Evolutionary conservation across 2,888 invertebrate species (phyloP), one percentile per base, ranked within the genome.

Genomic region (Apomyelois bistriatella): DNA sequence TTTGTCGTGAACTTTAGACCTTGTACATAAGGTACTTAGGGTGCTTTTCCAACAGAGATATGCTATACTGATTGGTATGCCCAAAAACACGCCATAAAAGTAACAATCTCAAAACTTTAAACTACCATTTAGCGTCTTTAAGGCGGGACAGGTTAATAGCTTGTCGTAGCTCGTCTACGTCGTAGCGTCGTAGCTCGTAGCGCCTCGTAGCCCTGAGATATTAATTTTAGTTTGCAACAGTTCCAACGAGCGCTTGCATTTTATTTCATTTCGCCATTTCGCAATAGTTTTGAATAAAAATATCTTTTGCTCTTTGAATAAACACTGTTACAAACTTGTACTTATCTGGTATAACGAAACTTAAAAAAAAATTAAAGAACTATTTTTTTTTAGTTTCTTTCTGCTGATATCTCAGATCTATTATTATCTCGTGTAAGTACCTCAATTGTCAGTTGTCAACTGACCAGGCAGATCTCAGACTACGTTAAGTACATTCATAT

Each of bases 121-220:
- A 22, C 15, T 47, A 32, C 16, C 47, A 10, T 47, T 47, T 16
- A 36, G 15, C 48, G 48, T 13, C 36, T 22, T 38, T 17, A 8
- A n/a, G 35, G n/a, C n/a, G 48, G 40, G 49, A 40, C 49, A 49
- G 37, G 49, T 49, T 49, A 49, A 49, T 51, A 35, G 51, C 35
- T 35, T 51, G 36, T 51, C 51, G 51, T 51, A 51, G 51, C 42
- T 41, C 17, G 51, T 41, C 42, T 51, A 42, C 41, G 42, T 32
- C 37, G 51, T 30, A 32, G 41, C 42, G 12, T 5, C 16, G 42
- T 32, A 41, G 41, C 41, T 12, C 17, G 32, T 17, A 36, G 30
- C 48, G 48, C 16, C 0, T 22, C 22, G 32, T 13, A 3, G 32
- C 32, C 8, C 32, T 13, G 43, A 16, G 47, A 16, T 47, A 47